Percentiles rank a stretch among this genome's conserved stretches.
These are phyloP conservation scores for Tetramorium bicarinatum DNA, from an alignment of 2,888 invertebrate species.

Conservation along the genomic window DNA sequence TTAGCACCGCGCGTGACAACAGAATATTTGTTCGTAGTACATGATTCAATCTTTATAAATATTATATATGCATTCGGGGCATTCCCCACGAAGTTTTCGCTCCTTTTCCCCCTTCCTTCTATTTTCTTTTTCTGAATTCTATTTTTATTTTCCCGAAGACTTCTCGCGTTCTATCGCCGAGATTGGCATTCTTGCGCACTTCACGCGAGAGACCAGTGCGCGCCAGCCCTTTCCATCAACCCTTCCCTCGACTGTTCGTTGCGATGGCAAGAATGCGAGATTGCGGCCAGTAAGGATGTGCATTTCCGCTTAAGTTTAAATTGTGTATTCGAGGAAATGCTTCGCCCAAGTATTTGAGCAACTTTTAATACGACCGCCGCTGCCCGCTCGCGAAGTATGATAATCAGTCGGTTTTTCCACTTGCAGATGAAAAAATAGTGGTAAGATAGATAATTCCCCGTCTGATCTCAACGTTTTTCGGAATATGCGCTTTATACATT, in stretches of 20 bases:
- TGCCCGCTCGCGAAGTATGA: constrained; percentile 49
- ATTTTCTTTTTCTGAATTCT: constrained; percentile 13
- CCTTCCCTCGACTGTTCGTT: constrained; percentile 48
- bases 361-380: constrained; percentile 76
- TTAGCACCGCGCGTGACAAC: background rate
- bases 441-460: background rate
- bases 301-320: constrained; percentile 76
- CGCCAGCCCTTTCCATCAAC: constrained; percentile 40
- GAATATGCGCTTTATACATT: background rate
- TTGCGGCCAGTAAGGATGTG: constrained; percentile 36
- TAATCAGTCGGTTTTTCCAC: constrained; percentile 28
- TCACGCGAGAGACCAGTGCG: constrained; percentile 36
- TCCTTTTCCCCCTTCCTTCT: background rate
- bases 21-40: background rate
- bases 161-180: constrained; percentile 59
- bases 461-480: background rate
- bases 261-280: constrained; percentile 47
- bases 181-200: constrained; percentile 75
- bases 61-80: background rate
- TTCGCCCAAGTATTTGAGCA: constrained; percentile 77
- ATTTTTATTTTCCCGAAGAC: constrained; percentile 42
- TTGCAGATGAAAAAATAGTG: constrained; percentile 2
- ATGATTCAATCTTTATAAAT: constrained; percentile 1
- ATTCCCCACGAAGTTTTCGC: constrained; percentile 8
- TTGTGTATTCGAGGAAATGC: constrained; percentile 78